Base-by-base conservation (phyloP, 2,888 invertebrate species). In the Callinectes sapidus region DNA sequence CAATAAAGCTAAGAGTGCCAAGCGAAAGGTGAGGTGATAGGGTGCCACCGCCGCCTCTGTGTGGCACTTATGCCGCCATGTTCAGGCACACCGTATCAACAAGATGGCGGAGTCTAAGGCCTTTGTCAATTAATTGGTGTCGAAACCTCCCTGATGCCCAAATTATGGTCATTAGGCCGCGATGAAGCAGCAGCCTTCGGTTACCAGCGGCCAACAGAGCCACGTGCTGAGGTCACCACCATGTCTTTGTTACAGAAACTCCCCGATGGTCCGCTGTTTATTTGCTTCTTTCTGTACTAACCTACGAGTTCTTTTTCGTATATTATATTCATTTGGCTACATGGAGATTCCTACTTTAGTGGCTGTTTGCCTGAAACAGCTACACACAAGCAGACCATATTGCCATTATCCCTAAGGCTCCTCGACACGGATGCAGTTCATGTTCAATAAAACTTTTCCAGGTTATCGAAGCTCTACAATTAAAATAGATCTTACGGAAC, bases 1-100 rank as follows among this genome's bases (percentile, higher is more conserved):
- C 71, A 71, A 71, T 71, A 71, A 71, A 28, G 71, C 71, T 71
- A 28, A 71, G 71, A 71, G 71, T 71, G 71, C 28, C 71, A 71
- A 28, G 28, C 71, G 71, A 6, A 5, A 28, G 71, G 28, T 0
- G 48, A 48, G 48, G 48, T 48, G 48, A n/a, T 8, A 28, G 5
- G n/a, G 71, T 71, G 71, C 71, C 71, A 23, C 71, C 61, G 61
- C 61, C 23, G 61, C 61, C 61, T 71, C 48, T 8, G 28, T 71
- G 71, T 71, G 71, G 71, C 71, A n/a, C 71, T 71, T 28, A 71
- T 71, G 28, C 71, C 71, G 71, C 71, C 61, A 61, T 61, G 61
- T 61, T 61, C 61, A 61, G 61, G 61, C 61, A 28, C 71, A 10
- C 71, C 71, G n/a, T n/a, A 6, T 71, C 71, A 71, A 71, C 71